These are phyloP conservation scores for Conomelus anceps DNA, from an alignment of 2,888 invertebrate species.

Conservation along the genomic window DNA sequence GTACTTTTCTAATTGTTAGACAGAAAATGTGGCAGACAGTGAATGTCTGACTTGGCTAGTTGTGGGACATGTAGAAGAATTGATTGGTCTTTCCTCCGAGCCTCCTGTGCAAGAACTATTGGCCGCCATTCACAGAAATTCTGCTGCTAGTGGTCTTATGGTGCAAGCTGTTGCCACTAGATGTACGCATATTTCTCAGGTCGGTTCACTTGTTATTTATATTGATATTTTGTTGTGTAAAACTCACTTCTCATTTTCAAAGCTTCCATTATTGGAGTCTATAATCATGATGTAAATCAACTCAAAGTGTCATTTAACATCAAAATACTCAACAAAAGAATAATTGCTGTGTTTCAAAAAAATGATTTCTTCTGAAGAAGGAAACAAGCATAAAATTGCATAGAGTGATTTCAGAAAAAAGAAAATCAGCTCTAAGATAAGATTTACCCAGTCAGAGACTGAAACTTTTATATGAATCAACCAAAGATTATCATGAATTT, in stretches of 20 bases:
- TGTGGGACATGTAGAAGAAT: constrained; percentile 60
- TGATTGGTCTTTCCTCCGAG: constrained; percentile 58
- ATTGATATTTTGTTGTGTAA: background rate
- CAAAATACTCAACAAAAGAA: no score
- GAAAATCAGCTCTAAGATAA: no score
- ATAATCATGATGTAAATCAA: no score
- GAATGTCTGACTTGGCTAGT: constrained; percentile 71
- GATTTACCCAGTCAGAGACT: no score
- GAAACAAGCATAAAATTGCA: no score
- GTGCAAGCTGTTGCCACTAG: constrained; percentile 57
- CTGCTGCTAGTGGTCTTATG: constrained; percentile 61
- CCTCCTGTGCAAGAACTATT: constrained; percentile 54
- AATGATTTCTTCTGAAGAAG: no score
- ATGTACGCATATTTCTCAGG: background rate
- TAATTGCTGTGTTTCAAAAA: no score
- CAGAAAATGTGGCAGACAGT: constrained; percentile 62
- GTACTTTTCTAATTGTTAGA: constrained; percentile 43
- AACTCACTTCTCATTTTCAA: background rate
- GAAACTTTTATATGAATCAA: no score
- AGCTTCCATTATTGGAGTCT: background rate
- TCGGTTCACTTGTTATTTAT: background rate
- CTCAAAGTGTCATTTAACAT: no score
- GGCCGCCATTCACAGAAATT: constrained; percentile 54
- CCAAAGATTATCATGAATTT: no score
- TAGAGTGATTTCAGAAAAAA: no score